Conservation (phyloP, 2,113 vertebrate species). For the Ictalurus furcatus region DNA sequence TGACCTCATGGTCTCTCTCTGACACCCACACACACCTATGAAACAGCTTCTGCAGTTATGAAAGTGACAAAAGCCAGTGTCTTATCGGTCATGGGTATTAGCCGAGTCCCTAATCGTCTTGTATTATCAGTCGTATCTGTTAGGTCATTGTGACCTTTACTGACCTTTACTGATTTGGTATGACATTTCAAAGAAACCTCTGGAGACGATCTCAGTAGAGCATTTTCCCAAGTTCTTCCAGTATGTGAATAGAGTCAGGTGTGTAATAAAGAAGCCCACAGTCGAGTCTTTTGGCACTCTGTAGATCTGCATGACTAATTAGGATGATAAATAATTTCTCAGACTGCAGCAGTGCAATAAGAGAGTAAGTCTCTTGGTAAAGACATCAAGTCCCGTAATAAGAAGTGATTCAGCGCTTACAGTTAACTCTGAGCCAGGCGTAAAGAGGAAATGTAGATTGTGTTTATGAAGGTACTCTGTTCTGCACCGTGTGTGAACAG, state of each 20-base stretch:
- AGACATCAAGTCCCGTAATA: not conserved
- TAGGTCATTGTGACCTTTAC: not conserved
- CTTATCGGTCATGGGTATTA: not conserved
- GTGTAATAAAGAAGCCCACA: not conserved
- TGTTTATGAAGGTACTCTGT: not conserved
- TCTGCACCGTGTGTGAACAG: not conserved
- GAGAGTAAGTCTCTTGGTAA: not conserved
- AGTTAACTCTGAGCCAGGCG: constrained; percentile 13
- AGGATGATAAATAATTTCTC: constrained; percentile 9
- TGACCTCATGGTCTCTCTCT: too few relatives aligned
- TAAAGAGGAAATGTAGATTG: not conserved
- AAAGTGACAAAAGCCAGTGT: not conserved
- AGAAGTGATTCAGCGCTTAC: constrained; percentile 36
- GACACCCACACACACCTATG: not conserved
- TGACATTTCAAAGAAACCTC: not conserved
- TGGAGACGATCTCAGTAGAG: not conserved
- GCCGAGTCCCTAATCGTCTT: not conserved
- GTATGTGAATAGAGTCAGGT: not conserved
- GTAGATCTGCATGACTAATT: constrained; percentile 13
- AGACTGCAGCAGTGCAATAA: not conserved
- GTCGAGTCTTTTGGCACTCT: constrained; percentile 2
- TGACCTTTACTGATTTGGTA: not conserved
- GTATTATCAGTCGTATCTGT: not conserved
- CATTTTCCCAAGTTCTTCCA: not conserved
- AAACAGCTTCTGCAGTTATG: not conserved